A percentile compares a stretch with the other conserved stretches of the same genome.
Conservation (phyloP, 92 coral and sea anemone species). For the Epizoanthus illoricatus region DNA sequence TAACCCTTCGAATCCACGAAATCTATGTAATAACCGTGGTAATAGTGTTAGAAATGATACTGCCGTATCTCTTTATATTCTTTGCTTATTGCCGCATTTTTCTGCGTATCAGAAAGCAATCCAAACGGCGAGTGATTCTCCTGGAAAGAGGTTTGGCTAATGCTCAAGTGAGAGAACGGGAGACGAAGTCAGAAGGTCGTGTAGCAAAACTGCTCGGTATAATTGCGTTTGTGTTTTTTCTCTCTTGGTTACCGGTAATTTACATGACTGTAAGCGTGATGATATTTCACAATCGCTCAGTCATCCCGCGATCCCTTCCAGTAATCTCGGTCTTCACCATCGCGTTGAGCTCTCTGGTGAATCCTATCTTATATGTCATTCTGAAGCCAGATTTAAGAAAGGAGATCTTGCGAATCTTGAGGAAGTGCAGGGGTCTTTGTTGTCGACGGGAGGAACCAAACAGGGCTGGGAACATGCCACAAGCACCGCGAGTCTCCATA, state of each 20-base stretch:
- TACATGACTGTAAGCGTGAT: conserved; percentile 27
- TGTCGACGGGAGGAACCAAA: neutral
- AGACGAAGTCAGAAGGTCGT: neutral
- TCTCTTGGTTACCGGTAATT: conserved; percentile 14
- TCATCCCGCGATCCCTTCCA: conserved; percentile 11
- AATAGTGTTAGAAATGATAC: neutral
- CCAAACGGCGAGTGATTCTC: neutral
- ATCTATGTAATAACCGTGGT: conserved; percentile 2
- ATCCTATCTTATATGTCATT: conserved; percentile 8
- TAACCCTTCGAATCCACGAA: neutral
- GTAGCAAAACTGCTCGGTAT: conserved; percentile 3
- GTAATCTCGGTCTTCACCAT: conserved; percentile 18
- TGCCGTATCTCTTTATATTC: conserved; percentile 17
- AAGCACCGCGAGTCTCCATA: neutral
- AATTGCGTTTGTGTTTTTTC: neutral
- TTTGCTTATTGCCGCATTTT: conserved; percentile 2
- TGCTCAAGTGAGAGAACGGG: neutral
- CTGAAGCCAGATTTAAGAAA: conserved; percentile 21
- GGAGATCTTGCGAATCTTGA: neutral
- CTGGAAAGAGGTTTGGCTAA: neutral
- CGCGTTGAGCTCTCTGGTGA: conserved; percentile 6
- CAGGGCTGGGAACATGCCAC: neutral
- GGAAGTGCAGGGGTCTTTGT: neutral
- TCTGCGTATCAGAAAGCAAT: neutral
- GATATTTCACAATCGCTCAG: conserved; percentile 1